Evolutionary conservation across 2,888 invertebrate species (phyloP).

Genomic region (Philereme vetulata): DNA sequence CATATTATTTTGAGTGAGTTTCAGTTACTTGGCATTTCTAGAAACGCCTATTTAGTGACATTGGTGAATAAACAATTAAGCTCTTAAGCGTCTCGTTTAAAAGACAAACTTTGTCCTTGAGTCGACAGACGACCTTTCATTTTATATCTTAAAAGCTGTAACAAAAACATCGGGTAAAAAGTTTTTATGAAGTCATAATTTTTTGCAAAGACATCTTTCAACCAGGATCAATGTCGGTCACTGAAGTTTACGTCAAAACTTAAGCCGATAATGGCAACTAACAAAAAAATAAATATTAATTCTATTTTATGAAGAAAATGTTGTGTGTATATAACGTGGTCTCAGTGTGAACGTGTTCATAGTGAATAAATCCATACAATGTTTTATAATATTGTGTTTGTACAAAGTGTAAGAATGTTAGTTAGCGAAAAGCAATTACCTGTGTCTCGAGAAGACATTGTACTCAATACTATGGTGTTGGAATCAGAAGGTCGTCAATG

Average conservation of each 20-base stretch:
- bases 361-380: background rate
- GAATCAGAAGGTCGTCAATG: slow-evolving; percentile 31
- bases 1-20: no score
- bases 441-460: slow-evolving; percentile 69
- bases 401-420: slow-evolving; percentile 45
- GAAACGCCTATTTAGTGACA: slow-evolving; percentile 16
- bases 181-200: slow-evolving; percentile 25
- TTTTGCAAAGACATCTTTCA: slow-evolving; percentile 25
- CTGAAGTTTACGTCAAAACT: slow-evolving; percentile 19
- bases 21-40: slow-evolving; percentile 7
- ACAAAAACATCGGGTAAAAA: slow-evolving; percentile 42
- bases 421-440: slow-evolving; percentile 59
- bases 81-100: slow-evolving; percentile 23
- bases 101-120: slow-evolving; percentile 23
- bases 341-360: background rate
- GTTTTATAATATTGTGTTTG: slow-evolving; percentile 14
- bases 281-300: background rate
- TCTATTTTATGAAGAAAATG: background rate
- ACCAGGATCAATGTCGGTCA: slow-evolving; percentile 20
- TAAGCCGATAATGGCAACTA: background rate
- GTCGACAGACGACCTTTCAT: slow-evolving; percentile 34
- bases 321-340: background rate
- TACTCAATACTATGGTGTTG: slow-evolving; percentile 61
- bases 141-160: slow-evolving; percentile 41
- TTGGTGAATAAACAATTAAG: slow-evolving; percentile 23